These are phyloP conservation scores for Tribolium freemani DNA, from an alignment of 2,888 invertebrate genomes.

Conservation along the genomic window DNA sequence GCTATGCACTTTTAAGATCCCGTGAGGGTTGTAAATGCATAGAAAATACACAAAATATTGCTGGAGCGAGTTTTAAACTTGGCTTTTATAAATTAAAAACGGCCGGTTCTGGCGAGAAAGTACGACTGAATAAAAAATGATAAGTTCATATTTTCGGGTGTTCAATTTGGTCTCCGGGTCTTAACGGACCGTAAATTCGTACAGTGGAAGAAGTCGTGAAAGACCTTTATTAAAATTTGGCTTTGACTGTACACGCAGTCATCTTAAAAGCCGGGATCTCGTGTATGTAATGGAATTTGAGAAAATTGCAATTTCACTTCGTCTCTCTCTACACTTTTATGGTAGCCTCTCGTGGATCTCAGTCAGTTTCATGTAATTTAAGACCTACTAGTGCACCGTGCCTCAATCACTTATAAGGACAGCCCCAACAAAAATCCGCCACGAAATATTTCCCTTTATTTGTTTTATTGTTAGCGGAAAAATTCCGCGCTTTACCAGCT, in stretches of 20 bases:
- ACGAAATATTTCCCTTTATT: conserved; percentile 8
- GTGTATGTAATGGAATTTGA: conserved; percentile 54
- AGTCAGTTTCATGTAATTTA: conserved; percentile 41
- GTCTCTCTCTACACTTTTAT: conserved; percentile 42
- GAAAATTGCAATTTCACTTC: conserved; percentile 51
- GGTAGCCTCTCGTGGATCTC: conserved; percentile 33
- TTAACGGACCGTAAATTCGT: conserved; percentile 14
- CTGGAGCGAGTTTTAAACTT: too few species aligned
- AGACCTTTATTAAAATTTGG: conserved; percentile 53
- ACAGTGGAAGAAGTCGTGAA: conserved; percentile 32
- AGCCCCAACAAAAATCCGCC: conserved; percentile 9
- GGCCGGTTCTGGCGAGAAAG: too few species aligned
- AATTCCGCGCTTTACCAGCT: conserved; percentile 5
- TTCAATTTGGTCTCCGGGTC: conserved; percentile 9
- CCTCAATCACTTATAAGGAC: conserved; percentile 31
- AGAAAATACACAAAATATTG: too few species aligned
- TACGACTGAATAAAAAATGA: background rate
- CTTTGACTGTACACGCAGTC: conserved; percentile 50
- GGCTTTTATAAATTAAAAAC: background rate
- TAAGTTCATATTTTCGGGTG: background rate
- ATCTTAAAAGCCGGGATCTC: conserved; percentile 51
- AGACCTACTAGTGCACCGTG: conserved; percentile 24
- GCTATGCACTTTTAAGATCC: too few species aligned
- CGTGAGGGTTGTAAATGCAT: too few species aligned
- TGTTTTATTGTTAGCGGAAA: conserved; percentile 17